These are phyloP conservation scores for Caenorhabditis macrosperma DNA, from an alignment of 2,888 invertebrate genomes.

Conservation along the genomic window DNA sequence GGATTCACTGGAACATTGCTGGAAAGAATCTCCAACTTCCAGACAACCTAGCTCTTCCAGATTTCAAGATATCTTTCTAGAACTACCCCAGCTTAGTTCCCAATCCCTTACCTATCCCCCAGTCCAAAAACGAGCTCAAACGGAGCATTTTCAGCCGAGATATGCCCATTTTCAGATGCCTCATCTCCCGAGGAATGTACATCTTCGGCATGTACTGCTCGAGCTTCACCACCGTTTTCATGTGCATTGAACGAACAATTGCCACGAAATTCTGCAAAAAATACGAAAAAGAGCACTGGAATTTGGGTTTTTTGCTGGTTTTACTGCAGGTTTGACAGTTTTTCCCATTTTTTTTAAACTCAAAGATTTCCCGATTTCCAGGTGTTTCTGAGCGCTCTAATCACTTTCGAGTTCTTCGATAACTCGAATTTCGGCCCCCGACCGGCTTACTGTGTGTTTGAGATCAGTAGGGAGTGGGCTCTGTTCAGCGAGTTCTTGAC, in stretches of 20 bases:
- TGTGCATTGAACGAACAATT: constrained; percentile 10
- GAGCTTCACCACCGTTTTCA: constrained; percentile 7
- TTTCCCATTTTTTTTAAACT: not conserved
- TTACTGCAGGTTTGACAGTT: not conserved
- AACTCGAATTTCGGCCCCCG: not conserved
- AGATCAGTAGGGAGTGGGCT: not conserved
- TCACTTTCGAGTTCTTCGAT: not conserved
- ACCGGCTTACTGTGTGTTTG: not conserved
- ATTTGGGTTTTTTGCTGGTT: not conserved
- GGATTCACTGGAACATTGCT: no score
- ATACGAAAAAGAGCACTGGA: not conserved
- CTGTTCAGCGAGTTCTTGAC: not conserved
- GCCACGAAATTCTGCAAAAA: not conserved
- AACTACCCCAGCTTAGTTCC: no score
- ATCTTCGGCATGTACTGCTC: constrained; percentile 14
- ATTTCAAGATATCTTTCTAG: no score
- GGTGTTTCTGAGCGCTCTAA: not conserved
- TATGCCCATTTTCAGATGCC: constrained; percentile 15
- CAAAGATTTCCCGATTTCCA: not conserved
- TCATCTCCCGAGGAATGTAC: constrained; percentile 1
- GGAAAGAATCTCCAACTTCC: not conserved
- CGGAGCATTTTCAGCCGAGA: no score
- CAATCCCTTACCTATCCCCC: no score
- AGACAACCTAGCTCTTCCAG: no score
- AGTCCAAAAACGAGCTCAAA: not conserved